A percentile compares a stretch with the other conserved stretches of the same genome.
phyloP scores from a whole-genome alignment of 2,888 invertebrate genomes.

The Tromatobia lineatoria region DNA sequence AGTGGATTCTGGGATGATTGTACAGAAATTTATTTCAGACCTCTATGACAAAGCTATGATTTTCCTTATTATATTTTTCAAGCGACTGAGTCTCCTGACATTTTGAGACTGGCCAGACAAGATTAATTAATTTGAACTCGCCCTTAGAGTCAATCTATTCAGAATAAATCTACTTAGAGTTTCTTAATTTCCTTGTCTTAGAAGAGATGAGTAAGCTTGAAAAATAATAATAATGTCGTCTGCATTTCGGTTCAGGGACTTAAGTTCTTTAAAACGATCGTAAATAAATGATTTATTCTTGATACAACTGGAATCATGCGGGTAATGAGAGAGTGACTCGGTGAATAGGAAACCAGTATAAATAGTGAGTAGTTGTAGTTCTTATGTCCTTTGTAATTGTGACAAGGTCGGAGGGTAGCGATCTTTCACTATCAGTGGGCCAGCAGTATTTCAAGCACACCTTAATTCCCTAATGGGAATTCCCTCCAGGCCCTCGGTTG shows the following conservation, averaged over 20 bases:
- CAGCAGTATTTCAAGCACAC: conserved; percentile 10
- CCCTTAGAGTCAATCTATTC: no score
- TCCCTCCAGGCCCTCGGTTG: not conserved
- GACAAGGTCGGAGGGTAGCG: not conserved
- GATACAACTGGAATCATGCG: not conserved
- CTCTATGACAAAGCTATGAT: no score
- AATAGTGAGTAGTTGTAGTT: not conserved
- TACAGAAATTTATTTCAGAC: no score
- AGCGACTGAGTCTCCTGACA: no score
- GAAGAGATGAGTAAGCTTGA: no score
- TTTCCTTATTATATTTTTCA: no score
- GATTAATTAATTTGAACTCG: no score
- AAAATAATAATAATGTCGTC: no score
- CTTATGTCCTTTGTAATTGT: not conserved
- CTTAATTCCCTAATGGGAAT: conserved; percentile 9
- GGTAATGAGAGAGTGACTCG: not conserved
- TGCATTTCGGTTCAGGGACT: not conserved
- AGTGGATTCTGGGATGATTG: no score
- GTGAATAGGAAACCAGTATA: not conserved
- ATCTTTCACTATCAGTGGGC: not conserved
- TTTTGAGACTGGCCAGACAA: no score
- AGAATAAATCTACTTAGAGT: no score
- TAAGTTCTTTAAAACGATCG: not conserved
- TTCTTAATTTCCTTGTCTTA: no score
- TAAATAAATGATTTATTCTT: not conserved